phyloP scores from a whole-genome alignment of 2,113 vertebrate species.

The Physeter macrocephalus region DNA sequence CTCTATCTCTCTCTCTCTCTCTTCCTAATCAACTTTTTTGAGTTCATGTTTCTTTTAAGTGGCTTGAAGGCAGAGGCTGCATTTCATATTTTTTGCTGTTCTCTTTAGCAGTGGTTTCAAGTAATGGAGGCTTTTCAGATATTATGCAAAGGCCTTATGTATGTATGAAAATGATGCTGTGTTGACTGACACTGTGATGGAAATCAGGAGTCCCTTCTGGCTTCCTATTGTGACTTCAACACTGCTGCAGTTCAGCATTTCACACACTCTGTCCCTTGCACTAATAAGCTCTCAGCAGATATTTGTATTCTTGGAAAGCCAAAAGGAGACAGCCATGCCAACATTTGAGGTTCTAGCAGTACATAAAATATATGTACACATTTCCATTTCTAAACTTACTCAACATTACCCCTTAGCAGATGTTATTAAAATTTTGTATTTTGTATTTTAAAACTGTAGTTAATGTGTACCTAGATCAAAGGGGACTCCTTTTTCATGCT shows the following conservation, averaged over 20 bases:
- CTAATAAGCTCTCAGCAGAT: not conserved
- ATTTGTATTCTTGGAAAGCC: slow-evolving; percentile 6
- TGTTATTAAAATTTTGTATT: slow-evolving; percentile 25
- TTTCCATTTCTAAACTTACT: slow-evolving; percentile 28
- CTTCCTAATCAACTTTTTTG: not conserved
- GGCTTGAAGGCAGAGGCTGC: not conserved
- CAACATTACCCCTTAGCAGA: not conserved
- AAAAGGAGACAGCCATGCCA: not conserved
- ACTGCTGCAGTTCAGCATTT: not conserved
- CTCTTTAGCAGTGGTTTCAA: not conserved
- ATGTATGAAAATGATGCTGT: not conserved
- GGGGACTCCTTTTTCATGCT: slow-evolving; percentile 44
- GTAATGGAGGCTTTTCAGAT: not conserved
- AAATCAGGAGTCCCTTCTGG: not conserved
- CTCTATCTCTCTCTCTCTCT: not conserved
- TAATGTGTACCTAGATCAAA: slow-evolving; percentile 43
- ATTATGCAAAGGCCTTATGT: not conserved
- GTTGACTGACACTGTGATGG: not conserved
- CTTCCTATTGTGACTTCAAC: not conserved
- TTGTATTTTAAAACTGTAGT: slow-evolving; percentile 42
- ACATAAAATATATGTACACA: slow-evolving; percentile 5
- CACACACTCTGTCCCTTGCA: not conserved
- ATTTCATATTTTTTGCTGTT: not conserved
- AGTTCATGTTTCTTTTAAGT: slow-evolving; percentile 26
- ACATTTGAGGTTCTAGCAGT: not conserved